Evolutionary conservation across 2,797 vertebrate genomes (phyloP).

Genomic region (Acipenser ruthenus): DNA sequence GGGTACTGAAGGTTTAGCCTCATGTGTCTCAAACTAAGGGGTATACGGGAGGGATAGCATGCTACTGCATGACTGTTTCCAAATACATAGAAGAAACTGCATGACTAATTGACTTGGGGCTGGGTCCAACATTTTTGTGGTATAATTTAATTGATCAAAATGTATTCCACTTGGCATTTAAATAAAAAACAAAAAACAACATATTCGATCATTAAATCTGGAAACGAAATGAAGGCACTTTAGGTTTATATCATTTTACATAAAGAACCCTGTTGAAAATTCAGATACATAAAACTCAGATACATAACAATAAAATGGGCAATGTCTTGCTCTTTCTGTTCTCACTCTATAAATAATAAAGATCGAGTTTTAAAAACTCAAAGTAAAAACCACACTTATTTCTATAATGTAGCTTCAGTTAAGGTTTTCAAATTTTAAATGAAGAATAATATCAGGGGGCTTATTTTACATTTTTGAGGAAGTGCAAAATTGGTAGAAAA

Average conservation of each 20-base stretch:
- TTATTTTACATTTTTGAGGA: constrained; percentile 49
- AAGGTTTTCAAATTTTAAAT: constrained; percentile 37
- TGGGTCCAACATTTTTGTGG: too few species aligned
- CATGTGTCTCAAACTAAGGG: too few species aligned
- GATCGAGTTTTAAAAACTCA: constrained; percentile 36
- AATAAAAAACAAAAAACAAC: background rate
- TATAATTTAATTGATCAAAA: too few species aligned
- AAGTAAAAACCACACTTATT: constrained; percentile 37
- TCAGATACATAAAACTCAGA: too few species aligned
- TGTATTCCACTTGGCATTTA: too few species aligned
- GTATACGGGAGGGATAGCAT: too few species aligned
- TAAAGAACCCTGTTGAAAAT: background rate
- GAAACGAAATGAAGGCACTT: constrained; percentile 5
- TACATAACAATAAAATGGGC: background rate
- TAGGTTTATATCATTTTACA: background rate
- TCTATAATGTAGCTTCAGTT: constrained; percentile 37
- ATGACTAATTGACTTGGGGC: too few species aligned
- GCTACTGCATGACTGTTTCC: too few species aligned
- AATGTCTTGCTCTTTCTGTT: constrained; percentile 18
- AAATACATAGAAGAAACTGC: too few species aligned
- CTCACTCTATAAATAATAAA: constrained; percentile 43
- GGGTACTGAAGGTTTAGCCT: too few species aligned
- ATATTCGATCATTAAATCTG: constrained; percentile 12
- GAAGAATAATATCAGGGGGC: constrained; percentile 39
- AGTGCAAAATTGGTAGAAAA: constrained; percentile 43